Evolutionary conservation across 2,113 vertebrate species (phyloP).

Genomic region (Tympanuchus pallidicinctus): DNA sequence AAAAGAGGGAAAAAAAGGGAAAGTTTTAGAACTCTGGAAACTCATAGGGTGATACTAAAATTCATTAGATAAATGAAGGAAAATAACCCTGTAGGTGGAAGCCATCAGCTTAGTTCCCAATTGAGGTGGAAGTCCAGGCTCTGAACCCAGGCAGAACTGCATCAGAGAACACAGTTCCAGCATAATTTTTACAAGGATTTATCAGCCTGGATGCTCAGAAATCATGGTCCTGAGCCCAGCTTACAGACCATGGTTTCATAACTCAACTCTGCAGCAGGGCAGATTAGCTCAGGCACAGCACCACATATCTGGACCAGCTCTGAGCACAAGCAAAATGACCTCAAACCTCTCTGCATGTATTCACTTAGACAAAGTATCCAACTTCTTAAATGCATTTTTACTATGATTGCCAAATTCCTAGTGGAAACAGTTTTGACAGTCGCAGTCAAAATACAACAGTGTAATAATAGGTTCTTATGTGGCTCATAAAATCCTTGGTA

Average conservation of each 20-base stretch:
- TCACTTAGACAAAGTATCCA: not conserved
- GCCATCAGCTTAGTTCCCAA: accelerated
- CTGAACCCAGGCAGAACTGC: not conserved
- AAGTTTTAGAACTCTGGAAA: not conserved
- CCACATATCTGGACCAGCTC: not conserved
- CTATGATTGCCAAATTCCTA: slow-evolving; percentile 39
- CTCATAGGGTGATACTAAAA: not conserved
- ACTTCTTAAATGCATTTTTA: slow-evolving; percentile 10
- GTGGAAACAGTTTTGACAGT: slow-evolving; percentile 32
- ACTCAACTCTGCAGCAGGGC: not conserved
- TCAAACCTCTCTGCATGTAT: not conserved
- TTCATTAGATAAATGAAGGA: not conserved
- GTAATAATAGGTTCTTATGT: slow-evolving; percentile 23
- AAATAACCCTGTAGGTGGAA: not conserved
- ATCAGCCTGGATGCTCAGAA: not conserved
- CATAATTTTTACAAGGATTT: not conserved
- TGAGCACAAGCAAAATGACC: not conserved
- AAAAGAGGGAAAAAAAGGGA: not conserved
- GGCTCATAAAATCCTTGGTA: slow-evolving; percentile 12
- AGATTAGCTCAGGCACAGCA: not conserved
- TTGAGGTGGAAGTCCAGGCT: not conserved
- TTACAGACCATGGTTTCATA: not conserved
- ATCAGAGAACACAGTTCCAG: not conserved
- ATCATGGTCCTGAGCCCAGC: not conserved
- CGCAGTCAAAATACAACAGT: slow-evolving; percentile 48